phyloP scores from a whole-genome alignment of 2,113 vertebrate species.

The Macroglossus sobrinus region DNA sequence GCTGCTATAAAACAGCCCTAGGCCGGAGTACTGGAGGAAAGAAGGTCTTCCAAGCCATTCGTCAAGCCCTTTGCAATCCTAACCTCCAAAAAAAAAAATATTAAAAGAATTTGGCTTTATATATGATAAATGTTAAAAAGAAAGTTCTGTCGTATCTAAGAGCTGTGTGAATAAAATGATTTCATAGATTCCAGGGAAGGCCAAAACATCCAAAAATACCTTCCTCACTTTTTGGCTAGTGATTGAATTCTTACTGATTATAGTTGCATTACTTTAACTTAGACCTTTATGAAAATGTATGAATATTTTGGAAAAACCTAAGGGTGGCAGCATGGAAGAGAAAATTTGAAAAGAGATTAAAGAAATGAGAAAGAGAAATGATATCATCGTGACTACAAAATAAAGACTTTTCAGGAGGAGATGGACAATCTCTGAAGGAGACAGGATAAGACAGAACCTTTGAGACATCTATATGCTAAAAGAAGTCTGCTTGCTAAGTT shows the following conservation, averaged over 20 bases:
- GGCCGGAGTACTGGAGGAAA: neutral
- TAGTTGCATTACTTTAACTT: neutral
- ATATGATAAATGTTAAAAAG: neutral
- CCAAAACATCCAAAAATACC: neutral
- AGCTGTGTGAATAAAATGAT: neutral
- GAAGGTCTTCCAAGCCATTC: neutral
- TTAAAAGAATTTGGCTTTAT: neutral
- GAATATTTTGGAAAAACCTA: neutral
- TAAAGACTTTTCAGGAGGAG: neutral
- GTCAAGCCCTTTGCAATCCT: neutral
- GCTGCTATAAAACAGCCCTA: neutral
- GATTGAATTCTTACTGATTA: neutral
- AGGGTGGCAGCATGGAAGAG: neutral
- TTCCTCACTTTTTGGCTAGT: neutral
- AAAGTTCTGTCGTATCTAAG: neutral
- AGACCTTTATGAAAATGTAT: neutral
- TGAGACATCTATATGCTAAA: neutral
- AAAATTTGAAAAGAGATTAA: neutral
- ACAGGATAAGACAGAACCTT: too few species aligned
- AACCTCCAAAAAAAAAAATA: neutral
- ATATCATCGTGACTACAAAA: neutral
- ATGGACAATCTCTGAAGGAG: neutral
- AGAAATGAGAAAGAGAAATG: neutral
- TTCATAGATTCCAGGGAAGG: neutral
- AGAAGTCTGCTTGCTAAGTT: neutral